These are phyloP conservation scores for Sarcophaga subvicina DNA, from an alignment of 2,888 invertebrate genomes.

Conservation along the genomic window DNA sequence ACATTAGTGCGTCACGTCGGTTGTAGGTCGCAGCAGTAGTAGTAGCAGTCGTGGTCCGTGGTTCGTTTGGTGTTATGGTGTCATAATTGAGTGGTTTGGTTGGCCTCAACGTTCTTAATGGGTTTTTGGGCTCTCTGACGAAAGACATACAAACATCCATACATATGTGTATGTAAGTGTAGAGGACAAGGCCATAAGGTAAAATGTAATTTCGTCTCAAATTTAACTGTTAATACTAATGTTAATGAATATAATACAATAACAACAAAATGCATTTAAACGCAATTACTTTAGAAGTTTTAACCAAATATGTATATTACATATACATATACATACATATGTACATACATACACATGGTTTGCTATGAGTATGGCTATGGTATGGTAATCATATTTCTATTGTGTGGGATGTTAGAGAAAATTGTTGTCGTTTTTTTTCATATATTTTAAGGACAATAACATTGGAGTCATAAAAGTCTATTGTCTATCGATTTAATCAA, in stretches of 20 bases:
- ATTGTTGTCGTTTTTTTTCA: background rate
- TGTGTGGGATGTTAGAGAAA: background rate
- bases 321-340: no score
- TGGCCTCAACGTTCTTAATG: slow-evolving; percentile 43
- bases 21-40: background rate
- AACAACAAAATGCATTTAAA: slow-evolving; percentile 70
- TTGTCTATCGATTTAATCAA: background rate
- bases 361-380: no score
- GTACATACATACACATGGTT: no score
- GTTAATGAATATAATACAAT: slow-evolving; percentile 37
- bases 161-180: background rate
- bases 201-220: slow-evolving; percentile 22
- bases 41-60: background rate
- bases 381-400: background rate
- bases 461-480: background rate
- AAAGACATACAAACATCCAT: background rate
- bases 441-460: background rate
- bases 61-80: slow-evolving; percentile 30
- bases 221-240: no score
- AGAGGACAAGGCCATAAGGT: background rate
- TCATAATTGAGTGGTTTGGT: slow-evolving; percentile 56
- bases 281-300: slow-evolving; percentile 70
- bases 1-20: slow-evolving; percentile 39
- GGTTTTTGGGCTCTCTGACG: slow-evolving; percentile 17
- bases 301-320: background rate